These are phyloP conservation scores for human DNA, from an alignment of 2,113 vertebrate genomes.

Conservation along the genomic window DNA sequence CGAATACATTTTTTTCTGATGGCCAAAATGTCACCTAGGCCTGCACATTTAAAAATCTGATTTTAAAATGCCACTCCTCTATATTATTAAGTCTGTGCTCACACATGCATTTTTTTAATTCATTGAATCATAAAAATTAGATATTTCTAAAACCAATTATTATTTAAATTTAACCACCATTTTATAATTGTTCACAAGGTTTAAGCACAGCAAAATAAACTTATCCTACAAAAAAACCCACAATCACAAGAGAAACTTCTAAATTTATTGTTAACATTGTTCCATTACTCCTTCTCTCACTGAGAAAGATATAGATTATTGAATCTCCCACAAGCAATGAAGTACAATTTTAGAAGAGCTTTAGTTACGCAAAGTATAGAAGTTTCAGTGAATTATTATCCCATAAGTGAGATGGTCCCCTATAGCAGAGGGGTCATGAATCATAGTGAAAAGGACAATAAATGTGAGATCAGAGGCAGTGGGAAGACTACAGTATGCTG, in stretches of 20 bases:
- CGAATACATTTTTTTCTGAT: neutral
- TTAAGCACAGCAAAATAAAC: neutral
- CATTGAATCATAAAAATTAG: neutral
- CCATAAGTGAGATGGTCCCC: neutral
- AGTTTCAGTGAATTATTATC: neutral
- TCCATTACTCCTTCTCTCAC: neutral
- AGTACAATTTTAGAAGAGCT: conserved; percentile 22
- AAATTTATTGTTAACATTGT: neutral
- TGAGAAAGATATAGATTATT: neutral
- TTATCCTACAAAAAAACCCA: neutral
- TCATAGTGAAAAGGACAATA: neutral
- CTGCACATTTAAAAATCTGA: neutral
- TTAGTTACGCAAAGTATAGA: neutral
- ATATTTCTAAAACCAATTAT: neutral
- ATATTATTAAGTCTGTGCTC: neutral
- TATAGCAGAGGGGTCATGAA: neutral
- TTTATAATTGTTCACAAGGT: neutral
- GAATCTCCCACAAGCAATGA: neutral
- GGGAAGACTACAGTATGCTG: neutral
- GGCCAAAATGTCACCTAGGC: neutral
- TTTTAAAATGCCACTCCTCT: neutral
- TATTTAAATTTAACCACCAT: neutral
- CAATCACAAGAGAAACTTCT: neutral
- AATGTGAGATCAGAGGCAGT: neutral
- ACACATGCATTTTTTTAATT: neutral